These are phyloP conservation scores for Oophaga sylvatica DNA, from an alignment of 2,797 vertebrate genomes.

Conservation along the genomic window DNA sequence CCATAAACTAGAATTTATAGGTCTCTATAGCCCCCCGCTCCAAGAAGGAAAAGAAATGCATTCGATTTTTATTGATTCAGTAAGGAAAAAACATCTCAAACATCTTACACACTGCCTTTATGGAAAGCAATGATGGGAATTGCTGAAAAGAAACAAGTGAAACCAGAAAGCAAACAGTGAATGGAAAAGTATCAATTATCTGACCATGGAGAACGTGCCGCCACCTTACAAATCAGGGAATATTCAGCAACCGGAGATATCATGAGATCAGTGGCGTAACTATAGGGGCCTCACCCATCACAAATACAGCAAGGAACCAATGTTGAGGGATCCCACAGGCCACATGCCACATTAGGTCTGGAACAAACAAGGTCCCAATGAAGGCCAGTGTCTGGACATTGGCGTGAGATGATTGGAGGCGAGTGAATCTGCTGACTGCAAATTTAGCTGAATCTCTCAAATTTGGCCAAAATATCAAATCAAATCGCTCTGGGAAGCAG, in stretches of 20 bases:
- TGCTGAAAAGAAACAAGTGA: neutral
- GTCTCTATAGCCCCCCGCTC: conserved; percentile 19
- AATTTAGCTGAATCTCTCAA: no score
- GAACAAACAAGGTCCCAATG: no score
- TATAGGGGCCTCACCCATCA: no score
- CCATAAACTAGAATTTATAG: conserved; percentile 36
- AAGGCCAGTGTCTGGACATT: no score
- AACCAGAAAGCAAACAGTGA: neutral
- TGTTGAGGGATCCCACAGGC: no score
- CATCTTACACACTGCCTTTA: neutral
- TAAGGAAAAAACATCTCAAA: neutral
- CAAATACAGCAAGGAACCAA: no score
- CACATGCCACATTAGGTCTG: no score
- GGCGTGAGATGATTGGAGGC: no score
- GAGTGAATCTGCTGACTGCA: no score
- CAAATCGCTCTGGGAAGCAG: no score
- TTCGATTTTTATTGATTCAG: conserved; percentile 33
- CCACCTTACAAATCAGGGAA: neutral
- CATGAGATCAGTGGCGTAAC: neutral
- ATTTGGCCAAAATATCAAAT: no score
- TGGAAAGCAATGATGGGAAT: conserved; percentile 20
- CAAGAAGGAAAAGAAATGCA: conserved; percentile 21
- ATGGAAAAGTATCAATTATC: neutral
- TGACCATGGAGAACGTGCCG: neutral
- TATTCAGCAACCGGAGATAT: neutral